A percentile compares a stretch with the other conserved stretches of the same genome.
phyloP scores from a whole-genome alignment of 1,140 invertebrate species.

The Brachionus sp. region DNA sequence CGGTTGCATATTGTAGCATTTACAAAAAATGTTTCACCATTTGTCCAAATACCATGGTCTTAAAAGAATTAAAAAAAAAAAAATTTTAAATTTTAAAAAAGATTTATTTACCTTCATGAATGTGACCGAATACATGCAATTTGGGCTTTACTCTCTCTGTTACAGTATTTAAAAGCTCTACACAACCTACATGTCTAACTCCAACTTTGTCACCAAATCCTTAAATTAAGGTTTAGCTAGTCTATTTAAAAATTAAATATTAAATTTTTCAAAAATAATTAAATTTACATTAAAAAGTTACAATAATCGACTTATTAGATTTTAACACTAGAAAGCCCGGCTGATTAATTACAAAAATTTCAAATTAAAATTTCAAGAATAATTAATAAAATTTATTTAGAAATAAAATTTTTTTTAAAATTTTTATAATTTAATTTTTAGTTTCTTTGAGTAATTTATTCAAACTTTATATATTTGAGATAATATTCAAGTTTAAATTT shows the following conservation, averaged over 20 bases:
- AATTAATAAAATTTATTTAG: no score
- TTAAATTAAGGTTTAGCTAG: neutral
- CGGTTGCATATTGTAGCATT: slow-evolving; percentile 73
- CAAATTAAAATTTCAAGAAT: no score
- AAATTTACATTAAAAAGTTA: no score
- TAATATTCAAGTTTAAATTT: no score
- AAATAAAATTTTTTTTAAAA: no score
- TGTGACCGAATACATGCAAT: slow-evolving; percentile 81
- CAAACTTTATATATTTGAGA: no score
- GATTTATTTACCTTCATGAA: slow-evolving; percentile 67
- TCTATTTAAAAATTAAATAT: no score
- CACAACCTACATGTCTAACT: slow-evolving; percentile 75
- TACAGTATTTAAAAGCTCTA: slow-evolving; percentile 66
- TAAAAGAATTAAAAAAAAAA: neutral
- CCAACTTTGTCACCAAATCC: slow-evolving; percentile 69
- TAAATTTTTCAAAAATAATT: neutral
- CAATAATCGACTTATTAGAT: no score
- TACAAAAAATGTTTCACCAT: slow-evolving; percentile 76
- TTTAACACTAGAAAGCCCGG: no score
- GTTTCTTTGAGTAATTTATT: no score
- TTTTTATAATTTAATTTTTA: neutral
- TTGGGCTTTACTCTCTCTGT: slow-evolving; percentile 71
- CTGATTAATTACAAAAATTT: no score
- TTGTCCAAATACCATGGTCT: slow-evolving; percentile 65
- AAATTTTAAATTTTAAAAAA: neutral